phyloP scores from a whole-genome alignment of 2,113 vertebrate genomes.

The Eurypyga helias region DNA sequence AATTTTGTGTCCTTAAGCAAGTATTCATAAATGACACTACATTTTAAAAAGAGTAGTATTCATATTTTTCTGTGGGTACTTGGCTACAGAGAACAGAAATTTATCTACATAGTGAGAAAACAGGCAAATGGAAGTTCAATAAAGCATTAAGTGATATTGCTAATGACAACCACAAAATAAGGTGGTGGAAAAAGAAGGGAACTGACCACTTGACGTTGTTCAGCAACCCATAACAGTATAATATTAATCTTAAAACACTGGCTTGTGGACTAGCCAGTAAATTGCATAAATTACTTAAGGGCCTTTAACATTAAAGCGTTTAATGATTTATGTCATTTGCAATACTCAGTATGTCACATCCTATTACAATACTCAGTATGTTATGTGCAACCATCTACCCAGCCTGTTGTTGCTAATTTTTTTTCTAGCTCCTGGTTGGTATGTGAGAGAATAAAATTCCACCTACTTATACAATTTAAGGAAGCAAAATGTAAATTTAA shows the following conservation, averaged over 20 bases:
- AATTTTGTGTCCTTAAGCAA: not conserved
- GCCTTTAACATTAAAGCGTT: not conserved
- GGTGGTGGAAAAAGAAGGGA: not conserved
- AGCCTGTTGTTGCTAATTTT: not conserved
- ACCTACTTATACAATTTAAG: not conserved
- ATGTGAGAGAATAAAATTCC: not conserved
- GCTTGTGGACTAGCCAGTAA: not conserved
- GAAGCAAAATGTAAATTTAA: not conserved
- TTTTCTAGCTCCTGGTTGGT: not conserved
- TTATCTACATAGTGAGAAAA: not conserved
- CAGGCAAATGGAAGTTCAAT: not conserved
- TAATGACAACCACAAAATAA: not conserved
- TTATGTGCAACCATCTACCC: not conserved
- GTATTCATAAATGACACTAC: not conserved
- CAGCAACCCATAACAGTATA: not conserved
- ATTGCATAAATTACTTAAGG: not conserved
- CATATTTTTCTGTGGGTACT: not conserved
- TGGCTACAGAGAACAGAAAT: not conserved
- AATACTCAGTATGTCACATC: not conserved
- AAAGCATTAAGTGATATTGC: fast-evolving
- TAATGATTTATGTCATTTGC: not conserved
- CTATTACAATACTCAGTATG: not conserved
- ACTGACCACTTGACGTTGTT: not conserved
- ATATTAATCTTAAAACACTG: not conserved
- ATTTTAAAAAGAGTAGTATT: not conserved